phyloP scores from a whole-genome alignment of 2,113 vertebrate genomes.

The Amblyornis subalaris region DNA sequence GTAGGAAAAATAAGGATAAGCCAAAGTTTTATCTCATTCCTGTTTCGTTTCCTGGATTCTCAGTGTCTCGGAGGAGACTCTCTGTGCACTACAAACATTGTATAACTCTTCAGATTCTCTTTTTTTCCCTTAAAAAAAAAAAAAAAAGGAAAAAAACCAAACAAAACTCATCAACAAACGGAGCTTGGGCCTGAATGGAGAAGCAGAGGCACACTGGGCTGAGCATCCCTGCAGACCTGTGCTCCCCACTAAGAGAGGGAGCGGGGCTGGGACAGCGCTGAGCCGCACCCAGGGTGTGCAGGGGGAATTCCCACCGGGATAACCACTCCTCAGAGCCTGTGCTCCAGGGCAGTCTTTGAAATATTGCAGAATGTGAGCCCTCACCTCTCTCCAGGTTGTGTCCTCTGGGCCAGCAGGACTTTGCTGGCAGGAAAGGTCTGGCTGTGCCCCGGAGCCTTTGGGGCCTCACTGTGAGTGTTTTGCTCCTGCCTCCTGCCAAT shows the following conservation, averaged over 20 bases:
- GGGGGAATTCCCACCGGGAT: neutral
- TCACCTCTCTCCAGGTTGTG: fast-evolving
- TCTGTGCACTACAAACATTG: neutral
- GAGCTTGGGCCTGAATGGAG: neutral
- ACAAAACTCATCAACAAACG: neutral
- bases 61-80: neutral
- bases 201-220: fast-evolving
- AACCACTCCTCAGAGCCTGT: neutral
- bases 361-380: fast-evolving
- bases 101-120: neutral
- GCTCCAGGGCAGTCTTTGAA: fast-evolving
- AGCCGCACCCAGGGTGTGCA: fast-evolving
- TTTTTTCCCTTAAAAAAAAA: neutral
- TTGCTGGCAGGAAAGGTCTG: neutral
- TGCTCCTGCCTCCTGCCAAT: neutral
- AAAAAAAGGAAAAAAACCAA: fast-evolving
- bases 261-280: fast-evolving
- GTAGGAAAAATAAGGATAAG: neutral
- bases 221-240: fast-evolving
- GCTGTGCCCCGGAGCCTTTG: neutral
- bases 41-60: neutral
- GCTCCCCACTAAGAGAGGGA: fast-evolving
- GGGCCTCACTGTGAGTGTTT: neutral
- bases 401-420: neutral
- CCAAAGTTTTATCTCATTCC: neutral